phyloP scores from a whole-genome alignment of 2,797 vertebrate genomes.

The Peromyscus attwateri region DNA sequence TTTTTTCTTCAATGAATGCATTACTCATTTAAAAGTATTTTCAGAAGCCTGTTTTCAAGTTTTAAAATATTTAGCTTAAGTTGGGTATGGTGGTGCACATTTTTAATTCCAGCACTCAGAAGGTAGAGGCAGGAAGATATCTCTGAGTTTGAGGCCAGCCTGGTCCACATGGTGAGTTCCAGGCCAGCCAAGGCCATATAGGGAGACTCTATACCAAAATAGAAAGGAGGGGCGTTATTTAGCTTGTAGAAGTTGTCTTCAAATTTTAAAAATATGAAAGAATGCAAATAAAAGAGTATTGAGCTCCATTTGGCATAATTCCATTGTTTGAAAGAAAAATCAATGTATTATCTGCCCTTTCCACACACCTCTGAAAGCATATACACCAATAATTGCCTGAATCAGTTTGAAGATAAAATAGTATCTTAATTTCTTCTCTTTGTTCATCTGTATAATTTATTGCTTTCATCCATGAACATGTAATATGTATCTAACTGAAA shows the following conservation, averaged over 20 bases:
- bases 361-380: background rate
- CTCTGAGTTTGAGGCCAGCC: background rate
- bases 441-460: conserved; percentile 42
- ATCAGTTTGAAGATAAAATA: conserved; percentile 17
- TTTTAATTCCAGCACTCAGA: background rate
- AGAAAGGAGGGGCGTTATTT: background rate
- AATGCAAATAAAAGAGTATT: conserved; percentile 36
- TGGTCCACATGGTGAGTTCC: background rate
- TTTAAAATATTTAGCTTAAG: background rate
- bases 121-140: background rate
- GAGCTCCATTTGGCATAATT: background rate
- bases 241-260: background rate
- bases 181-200: background rate
- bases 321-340: conserved; percentile 28
- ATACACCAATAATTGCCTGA: background rate
- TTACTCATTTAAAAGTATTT: conserved; percentile 18
- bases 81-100: background rate
- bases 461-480: conserved; percentile 9
- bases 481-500: background rate
- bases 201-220: background rate
- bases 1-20: conserved; percentile 47
- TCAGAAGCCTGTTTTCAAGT: conserved; percentile 10
- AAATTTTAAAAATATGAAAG: conserved; percentile 8
- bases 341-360: background rate
- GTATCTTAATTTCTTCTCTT: conserved; percentile 54